phyloP scores from a whole-genome alignment of 2,113 vertebrate species.

The Coturnix japonica region DNA sequence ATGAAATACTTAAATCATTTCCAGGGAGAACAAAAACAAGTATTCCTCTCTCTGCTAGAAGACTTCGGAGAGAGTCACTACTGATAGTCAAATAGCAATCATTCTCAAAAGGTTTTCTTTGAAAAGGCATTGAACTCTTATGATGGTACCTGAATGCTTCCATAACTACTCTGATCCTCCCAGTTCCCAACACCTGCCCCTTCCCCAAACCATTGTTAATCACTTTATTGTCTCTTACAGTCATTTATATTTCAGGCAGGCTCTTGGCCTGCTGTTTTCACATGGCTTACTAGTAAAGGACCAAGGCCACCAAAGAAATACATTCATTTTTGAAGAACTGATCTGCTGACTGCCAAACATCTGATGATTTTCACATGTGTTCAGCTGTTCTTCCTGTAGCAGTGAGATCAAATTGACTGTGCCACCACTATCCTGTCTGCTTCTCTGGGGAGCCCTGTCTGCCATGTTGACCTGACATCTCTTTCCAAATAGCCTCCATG shows the following conservation, averaged over 20 bases:
- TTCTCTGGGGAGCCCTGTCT: neutral
- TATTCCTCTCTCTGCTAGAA: neutral
- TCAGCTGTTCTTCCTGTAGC: neutral
- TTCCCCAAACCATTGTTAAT: neutral
- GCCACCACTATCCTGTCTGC: neutral
- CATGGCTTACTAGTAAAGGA: rapidly evolving
- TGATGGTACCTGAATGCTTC: rapidly evolving
- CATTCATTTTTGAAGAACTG: rapidly evolving
- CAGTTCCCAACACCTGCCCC: neutral
- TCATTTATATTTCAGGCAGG: neutral
- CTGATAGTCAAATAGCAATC: neutral
- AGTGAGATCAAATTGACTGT: neutral
- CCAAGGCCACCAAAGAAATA: neutral
- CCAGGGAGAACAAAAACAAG: neutral
- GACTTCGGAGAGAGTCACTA: neutral
- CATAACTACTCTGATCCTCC: neutral
- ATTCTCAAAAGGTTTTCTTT: neutral
- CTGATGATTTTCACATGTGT: neutral
- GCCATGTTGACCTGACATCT: rapidly evolving
- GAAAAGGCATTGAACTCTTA: neutral
- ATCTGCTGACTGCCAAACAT: neutral
- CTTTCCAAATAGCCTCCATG: neutral
- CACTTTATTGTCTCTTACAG: neutral
- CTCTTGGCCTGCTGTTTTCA: neutral
- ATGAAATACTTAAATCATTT: neutral